Conservation (phyloP, 2,113 vertebrate species). For the Poeciliopsis retropinna region DNA sequence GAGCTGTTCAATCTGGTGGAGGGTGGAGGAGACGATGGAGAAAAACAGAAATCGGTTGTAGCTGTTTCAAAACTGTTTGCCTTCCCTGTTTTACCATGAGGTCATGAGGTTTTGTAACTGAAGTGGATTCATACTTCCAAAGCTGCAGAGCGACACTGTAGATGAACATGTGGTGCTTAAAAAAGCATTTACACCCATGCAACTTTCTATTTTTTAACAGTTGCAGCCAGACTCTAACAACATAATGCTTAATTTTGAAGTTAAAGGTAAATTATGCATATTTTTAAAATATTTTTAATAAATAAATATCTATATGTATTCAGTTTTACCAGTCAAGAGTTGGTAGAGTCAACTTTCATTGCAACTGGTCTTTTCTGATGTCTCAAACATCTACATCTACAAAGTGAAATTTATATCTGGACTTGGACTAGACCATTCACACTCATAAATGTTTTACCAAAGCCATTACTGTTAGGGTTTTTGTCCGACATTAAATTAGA, state of each 20-base stretch:
- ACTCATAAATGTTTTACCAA: too few relatives aligned
- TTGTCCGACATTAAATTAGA: neutral
- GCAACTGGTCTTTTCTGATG: too few relatives aligned
- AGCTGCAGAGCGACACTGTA: conserved; percentile 18
- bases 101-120: conserved; percentile 19
- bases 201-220: neutral
- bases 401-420: neutral
- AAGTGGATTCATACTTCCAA: conserved; percentile 1
- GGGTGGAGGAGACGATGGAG: conserved; percentile 17
- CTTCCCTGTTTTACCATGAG: conserved; percentile 38
- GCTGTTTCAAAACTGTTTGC: conserved; percentile 33
- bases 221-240: neutral
- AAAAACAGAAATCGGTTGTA: conserved; percentile 33
- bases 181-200: neutral
- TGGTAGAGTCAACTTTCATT: too few relatives aligned
- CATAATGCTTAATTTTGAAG: too few relatives aligned
- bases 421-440: neutral
- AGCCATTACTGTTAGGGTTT: too few relatives aligned
- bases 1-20: conserved; percentile 15
- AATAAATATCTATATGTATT: too few relatives aligned
- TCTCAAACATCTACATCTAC: too few relatives aligned
- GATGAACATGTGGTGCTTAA: neutral
- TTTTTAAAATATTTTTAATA: too few relatives aligned
- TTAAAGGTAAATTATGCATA: neutral
- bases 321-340: too few relatives aligned